A percentile compares a stretch with the other conserved stretches of the same genome.
Conservation (phyloP, 2,113 vertebrate species). For the Otolemur garnettii region DNA sequence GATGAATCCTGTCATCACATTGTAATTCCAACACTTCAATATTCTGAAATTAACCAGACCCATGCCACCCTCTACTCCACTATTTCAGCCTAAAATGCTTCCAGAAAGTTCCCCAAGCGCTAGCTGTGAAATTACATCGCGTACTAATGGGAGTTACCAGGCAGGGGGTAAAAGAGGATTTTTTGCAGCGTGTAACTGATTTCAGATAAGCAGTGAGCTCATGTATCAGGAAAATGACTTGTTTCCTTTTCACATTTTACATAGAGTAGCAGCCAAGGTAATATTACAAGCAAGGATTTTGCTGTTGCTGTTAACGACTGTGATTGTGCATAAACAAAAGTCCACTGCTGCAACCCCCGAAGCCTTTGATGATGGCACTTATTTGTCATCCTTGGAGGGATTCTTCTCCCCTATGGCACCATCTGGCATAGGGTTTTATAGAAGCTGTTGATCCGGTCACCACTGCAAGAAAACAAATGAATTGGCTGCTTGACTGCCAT, state of each 20-base stretch:
- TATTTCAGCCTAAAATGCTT: constrained; percentile 79
- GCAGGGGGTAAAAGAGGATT: constrained; percentile 61
- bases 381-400: constrained; percentile 64
- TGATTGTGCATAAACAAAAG: background rate
- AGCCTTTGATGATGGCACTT: constrained; percentile 33
- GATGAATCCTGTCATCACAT: constrained; percentile 88
- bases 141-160: constrained; percentile 62
- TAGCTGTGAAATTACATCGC: constrained; percentile 71
- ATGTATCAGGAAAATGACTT: constrained; percentile 77
- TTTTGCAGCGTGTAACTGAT: constrained; percentile 77
- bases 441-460: constrained; percentile 67
- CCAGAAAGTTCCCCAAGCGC: constrained; percentile 73
- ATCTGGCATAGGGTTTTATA: constrained; percentile 68
- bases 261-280: constrained; percentile 47
- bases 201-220: constrained; percentile 81
- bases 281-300: constrained; percentile 26
- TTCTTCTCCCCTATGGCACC: constrained; percentile 73
- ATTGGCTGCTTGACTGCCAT: constrained; percentile 62
- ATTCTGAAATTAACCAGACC: constrained; percentile 89
- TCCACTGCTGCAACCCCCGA: background rate
- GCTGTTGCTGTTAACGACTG: background rate
- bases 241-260: constrained; percentile 78
- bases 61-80: constrained; percentile 81
- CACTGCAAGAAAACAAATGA: constrained; percentile 37
- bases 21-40: constrained; percentile 86